These are phyloP conservation scores for Philereme vetulata DNA, from an alignment of 2,888 invertebrate genomes.

Conservation along the genomic window DNA sequence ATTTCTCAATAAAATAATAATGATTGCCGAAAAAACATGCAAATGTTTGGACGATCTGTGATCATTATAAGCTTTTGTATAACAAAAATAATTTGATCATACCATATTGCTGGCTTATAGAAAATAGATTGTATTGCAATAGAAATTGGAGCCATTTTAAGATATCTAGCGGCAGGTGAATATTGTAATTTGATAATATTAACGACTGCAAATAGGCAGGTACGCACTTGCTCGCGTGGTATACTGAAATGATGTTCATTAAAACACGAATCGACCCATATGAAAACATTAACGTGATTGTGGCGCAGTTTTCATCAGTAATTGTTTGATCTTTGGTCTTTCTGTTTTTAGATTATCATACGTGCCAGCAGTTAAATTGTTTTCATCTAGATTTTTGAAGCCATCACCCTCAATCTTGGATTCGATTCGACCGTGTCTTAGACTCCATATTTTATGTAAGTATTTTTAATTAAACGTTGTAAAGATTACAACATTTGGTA, in stretches of 20 bases:
- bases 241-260: slow-evolving; percentile 32
- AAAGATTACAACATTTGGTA: too few species aligned
- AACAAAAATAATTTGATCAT: slow-evolving; percentile 2
- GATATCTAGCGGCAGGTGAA: not conserved
- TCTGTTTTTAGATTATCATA: slow-evolving; percentile 1
- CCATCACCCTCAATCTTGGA: too few species aligned
- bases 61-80: slow-evolving; percentile 25
- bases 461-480: too few species aligned
- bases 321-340: slow-evolving; percentile 24
- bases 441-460: too few species aligned
- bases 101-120: too few species aligned
- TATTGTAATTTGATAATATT: slow-evolving; percentile 10
- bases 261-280: slow-evolving; percentile 28
- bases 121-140: too few species aligned
- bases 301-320: slow-evolving; percentile 20
- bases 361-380: too few species aligned
- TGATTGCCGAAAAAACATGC: slow-evolving; percentile 38
- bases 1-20: slow-evolving; percentile 31
- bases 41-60: slow-evolving; percentile 36
- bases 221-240: slow-evolving; percentile 35
- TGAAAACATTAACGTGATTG: slow-evolving; percentile 21
- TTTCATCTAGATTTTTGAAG: too few species aligned
- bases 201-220: slow-evolving; percentile 28
- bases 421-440: too few species aligned
- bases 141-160: not conserved